Percentiles rank a stretch among this genome's conserved stretches.
Conservation (phyloP, 2,797 vertebrate genomes). For the Lerista edwardsae region DNA sequence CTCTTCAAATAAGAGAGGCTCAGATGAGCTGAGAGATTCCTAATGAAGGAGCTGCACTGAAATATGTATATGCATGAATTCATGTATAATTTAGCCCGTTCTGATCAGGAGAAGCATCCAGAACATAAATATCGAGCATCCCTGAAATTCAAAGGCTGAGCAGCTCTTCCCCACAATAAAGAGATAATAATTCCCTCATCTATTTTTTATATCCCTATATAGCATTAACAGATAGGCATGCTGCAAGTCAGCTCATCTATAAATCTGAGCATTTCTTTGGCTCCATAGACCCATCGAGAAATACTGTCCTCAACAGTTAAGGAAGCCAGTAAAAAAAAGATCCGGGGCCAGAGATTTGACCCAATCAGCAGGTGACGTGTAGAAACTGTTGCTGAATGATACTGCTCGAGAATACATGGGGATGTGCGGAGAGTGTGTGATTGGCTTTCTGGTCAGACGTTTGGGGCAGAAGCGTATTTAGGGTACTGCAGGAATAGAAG, state of each 20-base stretch:
- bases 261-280: conserved; percentile 71
- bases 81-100: conserved; percentile 75
- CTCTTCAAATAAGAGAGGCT: conserved; percentile 55
- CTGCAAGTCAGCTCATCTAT: conserved; percentile 67
- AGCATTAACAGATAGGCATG: conserved; percentile 67
- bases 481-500: too few relatives aligned
- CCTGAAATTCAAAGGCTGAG: conserved; percentile 53
- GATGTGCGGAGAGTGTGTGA: too few relatives aligned
- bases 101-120: conserved; percentile 64
- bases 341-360: neutral
- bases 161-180: conserved; percentile 65
- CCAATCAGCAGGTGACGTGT: neutral
- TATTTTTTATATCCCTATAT: conserved; percentile 64
- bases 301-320: conserved; percentile 58
- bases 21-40: conserved; percentile 3
- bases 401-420: too few relatives aligned
- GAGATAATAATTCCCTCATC: conserved; percentile 62
- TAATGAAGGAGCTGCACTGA: conserved; percentile 65
- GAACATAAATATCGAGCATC: conserved; percentile 64
- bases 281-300: conserved; percentile 64
- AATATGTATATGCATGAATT: conserved; percentile 63
- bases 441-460: too few relatives aligned
- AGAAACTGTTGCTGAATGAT: neutral
- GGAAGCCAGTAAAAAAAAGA: conserved; percentile 20
- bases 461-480: too few relatives aligned